These are phyloP conservation scores for Saguinus imperator DNA, from an alignment of 2,113 vertebrate species.

Conservation along the genomic window DNA sequence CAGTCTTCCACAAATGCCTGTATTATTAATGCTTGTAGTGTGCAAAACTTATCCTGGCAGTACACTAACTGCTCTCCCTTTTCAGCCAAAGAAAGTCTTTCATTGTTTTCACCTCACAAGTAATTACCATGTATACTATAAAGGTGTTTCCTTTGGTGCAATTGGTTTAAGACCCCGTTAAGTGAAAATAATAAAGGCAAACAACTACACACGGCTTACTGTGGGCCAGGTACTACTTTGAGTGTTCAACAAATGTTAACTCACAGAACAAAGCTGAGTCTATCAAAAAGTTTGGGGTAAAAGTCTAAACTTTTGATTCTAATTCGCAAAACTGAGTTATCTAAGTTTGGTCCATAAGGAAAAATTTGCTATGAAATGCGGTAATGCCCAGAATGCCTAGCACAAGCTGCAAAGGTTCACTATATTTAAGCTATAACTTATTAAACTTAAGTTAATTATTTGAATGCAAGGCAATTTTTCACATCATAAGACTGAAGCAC, in stretches of 20 bases:
- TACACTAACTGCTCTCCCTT: not conserved
- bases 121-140: not conserved
- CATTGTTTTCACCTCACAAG: not conserved
- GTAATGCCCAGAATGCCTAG: not conserved
- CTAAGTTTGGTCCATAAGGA: not conserved
- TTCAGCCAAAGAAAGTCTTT: not conserved
- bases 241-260: not conserved
- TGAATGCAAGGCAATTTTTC: constrained; percentile 29
- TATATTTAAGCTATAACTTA: not conserved
- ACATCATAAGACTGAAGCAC: not conserved
- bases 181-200: not conserved
- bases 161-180: not conserved
- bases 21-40: not conserved
- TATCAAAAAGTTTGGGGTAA: not conserved
- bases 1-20: not conserved
- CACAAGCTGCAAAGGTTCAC: not conserved
- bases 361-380: not conserved
- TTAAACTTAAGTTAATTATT: not conserved
- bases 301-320: not conserved
- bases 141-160: not conserved
- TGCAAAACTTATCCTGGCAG: not conserved
- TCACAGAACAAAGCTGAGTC: not conserved
- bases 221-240: not conserved
- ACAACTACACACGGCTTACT: not conserved
- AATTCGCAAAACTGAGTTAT: not conserved